Evolutionary conservation across 1,140 invertebrate species (phyloP).

Genomic region (Calephelis nemesis): DNA sequence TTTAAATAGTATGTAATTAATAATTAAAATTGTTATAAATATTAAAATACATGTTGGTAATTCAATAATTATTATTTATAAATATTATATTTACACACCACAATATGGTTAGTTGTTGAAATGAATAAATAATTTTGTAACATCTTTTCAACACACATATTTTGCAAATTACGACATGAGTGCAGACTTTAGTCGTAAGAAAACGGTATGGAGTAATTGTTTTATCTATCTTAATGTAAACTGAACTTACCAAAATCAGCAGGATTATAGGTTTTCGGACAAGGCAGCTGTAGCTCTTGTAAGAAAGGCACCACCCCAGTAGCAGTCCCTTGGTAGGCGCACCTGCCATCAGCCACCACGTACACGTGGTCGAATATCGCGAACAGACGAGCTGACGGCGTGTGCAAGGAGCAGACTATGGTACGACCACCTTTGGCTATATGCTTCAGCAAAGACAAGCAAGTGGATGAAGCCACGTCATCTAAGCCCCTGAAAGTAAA

Average conservation of each 20-base stretch:
- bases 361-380: slow-evolving; percentile 89
- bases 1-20: too few relatives aligned
- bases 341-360: slow-evolving; percentile 86
- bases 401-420: slow-evolving; percentile 95
- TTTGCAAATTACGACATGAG: too few relatives aligned
- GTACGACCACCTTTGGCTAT: slow-evolving; percentile 90
- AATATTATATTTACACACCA: too few relatives aligned
- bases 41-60: too few relatives aligned
- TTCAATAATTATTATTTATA: too few relatives aligned
- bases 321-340: slow-evolving; percentile 86
- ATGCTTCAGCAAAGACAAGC: slow-evolving; percentile 86
- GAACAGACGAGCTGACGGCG: slow-evolving; percentile 90
- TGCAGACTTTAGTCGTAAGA: too few relatives aligned
- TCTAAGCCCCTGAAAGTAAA: slow-evolving; percentile 84
- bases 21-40: too few relatives aligned
- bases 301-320: slow-evolving; percentile 86
- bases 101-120: too few relatives aligned
- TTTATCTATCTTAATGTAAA: not conserved
- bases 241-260: slow-evolving; percentile 87
- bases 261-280: slow-evolving; percentile 89
- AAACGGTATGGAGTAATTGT: not conserved
- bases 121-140: too few relatives aligned
- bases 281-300: slow-evolving; percentile 82
- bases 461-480: slow-evolving; percentile 87
- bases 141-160: too few relatives aligned